Base-by-base conservation (phyloP, 1,140 invertebrate species). In the Oncopeltus fasciatus region DNA sequence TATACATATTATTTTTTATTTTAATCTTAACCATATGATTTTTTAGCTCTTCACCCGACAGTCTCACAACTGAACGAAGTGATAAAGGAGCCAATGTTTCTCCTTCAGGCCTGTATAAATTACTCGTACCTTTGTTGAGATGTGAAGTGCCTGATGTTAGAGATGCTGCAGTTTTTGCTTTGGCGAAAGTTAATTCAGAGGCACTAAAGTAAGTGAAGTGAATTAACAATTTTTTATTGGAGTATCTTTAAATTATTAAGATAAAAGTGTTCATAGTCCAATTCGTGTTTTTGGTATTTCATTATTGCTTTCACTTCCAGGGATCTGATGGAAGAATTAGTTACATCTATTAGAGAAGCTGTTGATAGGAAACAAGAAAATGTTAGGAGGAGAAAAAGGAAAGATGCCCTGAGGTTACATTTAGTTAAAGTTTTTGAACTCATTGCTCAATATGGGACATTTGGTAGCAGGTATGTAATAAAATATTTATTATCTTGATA, bases 331-430 rank as follows among this genome's bases (percentile, higher is more conserved):
- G 95, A 98, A 70, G 96, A 99, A 75, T 72, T 99, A 21, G 81
- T 91, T 11, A 81, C 86, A 2, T 87, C 90, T 65, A 86, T 99
- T 57, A 83, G 94, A 28, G 96, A 99, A 74, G 92, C 94, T 1
- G 87, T 96, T n/a, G 96, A 99, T 73, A 81, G 92, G 26, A 98
- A 98, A 72, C 89, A 96, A 73, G 96, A 99, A 74, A 98, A 95
- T 70, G 89, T 98, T 79, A 76, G 92, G 33, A 78, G 94, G 44
- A 75, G 95, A 21, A 76, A 92, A 61, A 79, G 95, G 58, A 81
- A 93, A 63, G 96, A 99, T 75, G 86, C 92, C 16, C 74, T 99
- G n/a, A 77, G 96, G 58, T 76, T 96, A 27, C 90, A 95, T 67
- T 75, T 99, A 51, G 90, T 95, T 49, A 84, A 88, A 69, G 86